phyloP scores from a whole-genome alignment of 1,140 invertebrate species.

The Macrobrachium nipponense region DNA sequence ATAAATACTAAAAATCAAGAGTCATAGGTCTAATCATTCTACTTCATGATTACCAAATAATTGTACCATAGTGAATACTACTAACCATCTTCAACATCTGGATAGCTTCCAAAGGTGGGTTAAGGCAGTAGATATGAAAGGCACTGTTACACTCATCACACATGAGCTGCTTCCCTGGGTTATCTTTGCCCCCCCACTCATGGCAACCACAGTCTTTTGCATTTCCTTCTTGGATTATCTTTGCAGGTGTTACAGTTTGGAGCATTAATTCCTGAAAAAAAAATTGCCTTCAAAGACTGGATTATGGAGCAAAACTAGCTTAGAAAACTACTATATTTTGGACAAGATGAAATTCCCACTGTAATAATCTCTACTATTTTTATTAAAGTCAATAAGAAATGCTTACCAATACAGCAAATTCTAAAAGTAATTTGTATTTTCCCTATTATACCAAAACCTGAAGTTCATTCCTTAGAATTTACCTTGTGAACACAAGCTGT shows the following conservation, averaged over 20 bases:
- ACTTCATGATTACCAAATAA: not conserved
- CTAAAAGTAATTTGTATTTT: too few species aligned
- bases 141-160: constrained; percentile 82
- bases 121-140: constrained; percentile 78
- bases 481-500: too few species aligned
- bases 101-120: constrained; percentile 76
- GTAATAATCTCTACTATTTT: too few species aligned
- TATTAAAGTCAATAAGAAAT: too few species aligned
- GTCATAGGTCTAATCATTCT: too few species aligned
- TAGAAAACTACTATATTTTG: not conserved
- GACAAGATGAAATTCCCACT: too few species aligned
- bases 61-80: not conserved
- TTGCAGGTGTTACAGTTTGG: constrained; percentile 75
- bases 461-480: too few species aligned
- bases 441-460: too few species aligned
- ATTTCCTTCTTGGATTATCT: constrained; percentile 76
- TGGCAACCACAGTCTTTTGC: constrained; percentile 83
- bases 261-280: constrained; percentile 68
- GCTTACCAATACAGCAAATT: too few species aligned
- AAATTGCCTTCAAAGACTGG: not conserved
- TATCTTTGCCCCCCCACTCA: constrained; percentile 79
- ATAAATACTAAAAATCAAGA: too few species aligned
- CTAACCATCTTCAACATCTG: constrained; percentile 80
- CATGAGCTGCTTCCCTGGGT: constrained; percentile 78
- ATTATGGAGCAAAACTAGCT: not conserved